phyloP scores from a whole-genome alignment of 2,797 vertebrate species.

The Clarias laeviceps region DNA sequence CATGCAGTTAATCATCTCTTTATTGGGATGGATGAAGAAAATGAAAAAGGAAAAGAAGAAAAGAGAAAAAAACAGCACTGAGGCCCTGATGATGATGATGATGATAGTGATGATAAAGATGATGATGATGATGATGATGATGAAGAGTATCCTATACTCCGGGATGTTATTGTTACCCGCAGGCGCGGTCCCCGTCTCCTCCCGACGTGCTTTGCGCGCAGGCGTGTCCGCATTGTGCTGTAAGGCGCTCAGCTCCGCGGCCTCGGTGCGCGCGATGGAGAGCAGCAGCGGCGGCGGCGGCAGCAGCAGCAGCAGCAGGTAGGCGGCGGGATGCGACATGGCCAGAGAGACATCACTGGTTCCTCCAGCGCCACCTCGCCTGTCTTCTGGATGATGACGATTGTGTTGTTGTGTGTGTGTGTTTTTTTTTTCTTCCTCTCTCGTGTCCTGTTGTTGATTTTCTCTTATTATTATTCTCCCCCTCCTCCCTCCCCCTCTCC shows the following conservation, averaged over 20 bases:
- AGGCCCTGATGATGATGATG: background rate
- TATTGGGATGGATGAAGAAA: background rate
- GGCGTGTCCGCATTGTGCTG: constrained; percentile 37
- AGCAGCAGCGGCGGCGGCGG: constrained; percentile 58
- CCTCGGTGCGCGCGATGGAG: constrained; percentile 57
- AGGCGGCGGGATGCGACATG: constrained; percentile 67
- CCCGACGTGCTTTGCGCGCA: constrained; percentile 26
- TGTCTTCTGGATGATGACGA: background rate
- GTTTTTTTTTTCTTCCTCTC: constrained; percentile 4
- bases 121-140: background rate
- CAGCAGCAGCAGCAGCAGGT: constrained; percentile 58
- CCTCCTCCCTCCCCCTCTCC: background rate
- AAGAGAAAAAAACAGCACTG: no score
- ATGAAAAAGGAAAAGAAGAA: no score
- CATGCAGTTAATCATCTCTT: no score
- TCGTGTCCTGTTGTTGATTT: no score
- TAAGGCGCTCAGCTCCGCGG: constrained; percentile 63
- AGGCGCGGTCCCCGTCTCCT: constrained; percentile 35
- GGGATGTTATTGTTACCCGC: constrained; percentile 66
- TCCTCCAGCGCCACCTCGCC: constrained; percentile 10
- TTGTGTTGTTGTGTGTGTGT: background rate
- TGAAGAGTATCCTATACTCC: background rate
- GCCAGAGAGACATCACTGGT: constrained; percentile 71
- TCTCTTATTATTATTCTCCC: background rate
- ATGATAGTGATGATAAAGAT: background rate